These are phyloP conservation scores for Drosophila simulans DNA, from an alignment of 1,140 invertebrate genomes.

Conservation along the genomic window DNA sequence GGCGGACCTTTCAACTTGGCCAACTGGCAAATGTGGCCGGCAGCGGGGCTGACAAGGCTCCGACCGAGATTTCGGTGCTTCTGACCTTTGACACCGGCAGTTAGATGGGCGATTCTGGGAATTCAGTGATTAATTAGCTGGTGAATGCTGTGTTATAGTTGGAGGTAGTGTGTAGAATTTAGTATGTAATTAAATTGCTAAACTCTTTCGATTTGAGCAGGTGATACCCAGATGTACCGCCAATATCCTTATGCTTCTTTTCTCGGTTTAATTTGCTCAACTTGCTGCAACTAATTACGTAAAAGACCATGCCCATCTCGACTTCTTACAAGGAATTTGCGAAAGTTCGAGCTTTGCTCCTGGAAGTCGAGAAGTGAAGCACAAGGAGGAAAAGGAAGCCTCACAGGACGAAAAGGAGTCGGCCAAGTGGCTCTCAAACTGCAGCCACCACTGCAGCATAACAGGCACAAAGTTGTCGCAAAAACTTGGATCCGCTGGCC, in stretches of 20 bases:
- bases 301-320: constrained; percentile 6
- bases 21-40: constrained; percentile 17
- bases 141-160: not conserved
- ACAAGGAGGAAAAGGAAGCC: constrained; percentile 1
- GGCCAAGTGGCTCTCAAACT: constrained; percentile 30
- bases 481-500: constrained; percentile 19
- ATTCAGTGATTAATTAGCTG: not conserved
- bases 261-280: not conserved
- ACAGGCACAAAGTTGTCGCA: constrained; percentile 43
- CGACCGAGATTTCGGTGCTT: constrained; percentile 11
- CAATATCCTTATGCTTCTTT: not conserved
- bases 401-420: constrained; percentile 6
- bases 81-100: not conserved
- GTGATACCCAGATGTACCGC: not conserved
- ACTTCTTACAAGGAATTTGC: constrained; percentile 28
- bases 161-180: too few relatives aligned
- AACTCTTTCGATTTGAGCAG: not conserved
- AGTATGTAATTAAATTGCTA: not conserved
- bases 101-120: not conserved
- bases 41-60: constrained; percentile 4
- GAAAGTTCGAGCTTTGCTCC: constrained; percentile 39
- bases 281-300: constrained; percentile 31
- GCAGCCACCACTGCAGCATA: too few relatives aligned
- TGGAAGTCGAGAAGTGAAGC: constrained; percentile 18
- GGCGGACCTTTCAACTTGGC: constrained; percentile 20